phyloP scores from a whole-genome alignment of 1,140 invertebrate genomes.

The Drosophila repletoides region DNA sequence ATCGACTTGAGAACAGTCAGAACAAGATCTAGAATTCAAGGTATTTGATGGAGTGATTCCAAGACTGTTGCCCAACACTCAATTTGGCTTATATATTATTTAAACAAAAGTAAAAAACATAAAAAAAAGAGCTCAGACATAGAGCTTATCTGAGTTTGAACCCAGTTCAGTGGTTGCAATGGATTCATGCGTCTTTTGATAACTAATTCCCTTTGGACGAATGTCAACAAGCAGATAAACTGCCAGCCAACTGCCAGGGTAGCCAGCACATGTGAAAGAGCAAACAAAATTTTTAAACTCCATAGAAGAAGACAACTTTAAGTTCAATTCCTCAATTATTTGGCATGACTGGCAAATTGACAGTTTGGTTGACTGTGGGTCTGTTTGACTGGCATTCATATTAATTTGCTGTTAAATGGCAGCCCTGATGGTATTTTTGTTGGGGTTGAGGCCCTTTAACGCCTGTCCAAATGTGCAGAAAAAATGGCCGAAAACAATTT shows the following conservation, averaged over 20 bases:
- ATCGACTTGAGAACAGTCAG: not conserved
- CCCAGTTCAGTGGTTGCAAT: conserved; percentile 37
- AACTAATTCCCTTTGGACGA: conserved; percentile 76
- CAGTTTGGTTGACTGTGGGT: conserved; percentile 4
- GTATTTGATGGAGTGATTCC: not conserved
- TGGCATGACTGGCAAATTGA: conserved; percentile 5
- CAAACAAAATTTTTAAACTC: conserved; percentile 11
- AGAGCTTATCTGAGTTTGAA: conserved; percentile 5
- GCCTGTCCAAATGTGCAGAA: conserved; percentile 64
- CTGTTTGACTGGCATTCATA: conserved; percentile 46
- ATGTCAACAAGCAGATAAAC: conserved; percentile 75
- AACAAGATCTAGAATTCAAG: conserved; percentile 11
- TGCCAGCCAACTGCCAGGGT: conserved; percentile 52
- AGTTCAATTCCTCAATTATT: not conserved
- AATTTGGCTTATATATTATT: conserved; percentile 67
- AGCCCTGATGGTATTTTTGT: conserved; percentile 22
- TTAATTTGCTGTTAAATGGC: conserved; percentile 59
- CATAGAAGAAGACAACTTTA: conserved; percentile 14
- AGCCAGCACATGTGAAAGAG: conserved; percentile 13
- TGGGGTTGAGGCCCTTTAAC: conserved; percentile 34
- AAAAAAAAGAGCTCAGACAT: conserved; percentile 3
- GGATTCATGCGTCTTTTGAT: conserved; percentile 79
- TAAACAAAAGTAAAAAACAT: conserved; percentile 26
- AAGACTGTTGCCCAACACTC: conserved; percentile 27
- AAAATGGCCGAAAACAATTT: conserved; percentile 78